phyloP scores from a whole-genome alignment of 2,113 vertebrate species.

The Oxyruncus cristatus region DNA sequence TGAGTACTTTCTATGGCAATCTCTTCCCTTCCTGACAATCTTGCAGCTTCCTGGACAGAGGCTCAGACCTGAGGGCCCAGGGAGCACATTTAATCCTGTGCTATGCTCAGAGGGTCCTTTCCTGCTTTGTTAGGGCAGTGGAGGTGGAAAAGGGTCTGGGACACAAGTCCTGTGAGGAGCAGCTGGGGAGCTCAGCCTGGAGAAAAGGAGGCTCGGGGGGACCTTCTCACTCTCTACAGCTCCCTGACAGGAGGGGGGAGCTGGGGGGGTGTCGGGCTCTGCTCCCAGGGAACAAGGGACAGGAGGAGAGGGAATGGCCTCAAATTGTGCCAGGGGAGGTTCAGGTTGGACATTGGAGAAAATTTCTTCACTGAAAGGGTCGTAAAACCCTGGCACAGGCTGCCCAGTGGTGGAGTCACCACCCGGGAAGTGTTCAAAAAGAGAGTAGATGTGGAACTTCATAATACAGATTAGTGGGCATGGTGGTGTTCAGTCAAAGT shows the following conservation, averaged over 20 bases:
- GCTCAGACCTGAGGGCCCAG: background rate
- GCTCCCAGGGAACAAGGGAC: background rate
- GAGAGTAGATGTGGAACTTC: background rate
- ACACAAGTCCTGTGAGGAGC: background rate
- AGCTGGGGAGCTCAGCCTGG: background rate
- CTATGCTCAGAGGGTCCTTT: background rate
- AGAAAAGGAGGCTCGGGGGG: background rate
- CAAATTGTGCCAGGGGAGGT: background rate
- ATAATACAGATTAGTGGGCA: background rate
- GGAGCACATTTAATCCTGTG: background rate
- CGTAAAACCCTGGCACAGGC: background rate
- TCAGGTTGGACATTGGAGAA: background rate
- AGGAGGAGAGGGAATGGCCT: background rate
- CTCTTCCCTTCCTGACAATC: background rate
- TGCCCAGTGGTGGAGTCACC: background rate
- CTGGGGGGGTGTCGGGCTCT: fast-evolving
- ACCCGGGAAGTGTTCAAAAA: background rate
- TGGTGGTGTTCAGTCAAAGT: background rate
- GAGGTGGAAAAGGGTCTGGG: background rate
- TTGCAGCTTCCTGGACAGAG: background rate
- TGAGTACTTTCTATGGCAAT: background rate
- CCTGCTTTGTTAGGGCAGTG: background rate
- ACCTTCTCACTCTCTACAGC: background rate
- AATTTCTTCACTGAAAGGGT: background rate
- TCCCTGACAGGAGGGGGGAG: background rate